Percentiles rank a stretch among this genome's conserved stretches.
Conservation (phyloP, 2,113 vertebrate species). For the Aphyosemion australe region DNA sequence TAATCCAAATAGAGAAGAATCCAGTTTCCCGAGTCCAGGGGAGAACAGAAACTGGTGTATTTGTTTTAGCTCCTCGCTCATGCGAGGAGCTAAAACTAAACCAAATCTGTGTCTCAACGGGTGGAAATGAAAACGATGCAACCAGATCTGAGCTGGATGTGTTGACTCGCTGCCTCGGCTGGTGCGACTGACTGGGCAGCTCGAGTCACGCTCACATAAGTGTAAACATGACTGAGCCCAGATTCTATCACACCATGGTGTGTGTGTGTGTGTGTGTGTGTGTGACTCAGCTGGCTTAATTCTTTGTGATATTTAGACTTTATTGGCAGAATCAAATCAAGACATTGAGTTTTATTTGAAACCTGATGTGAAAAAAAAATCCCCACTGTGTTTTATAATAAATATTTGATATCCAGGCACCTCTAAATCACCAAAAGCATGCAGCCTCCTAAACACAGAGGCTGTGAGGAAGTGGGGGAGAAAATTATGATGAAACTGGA, state of each 20-base stretch:
- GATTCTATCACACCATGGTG: constrained; percentile 5
- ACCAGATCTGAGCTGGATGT: neutral
- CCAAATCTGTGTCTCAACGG: neutral
- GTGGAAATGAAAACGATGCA: too few relatives aligned
- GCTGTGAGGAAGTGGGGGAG: constrained; percentile 8
- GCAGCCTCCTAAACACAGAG: constrained; percentile 6
- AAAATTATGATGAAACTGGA: constrained; percentile 75
- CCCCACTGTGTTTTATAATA: constrained; percentile 24
- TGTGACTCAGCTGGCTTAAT: constrained; percentile 6
- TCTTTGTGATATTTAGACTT: neutral
- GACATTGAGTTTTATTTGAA: neutral
- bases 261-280: neutral
- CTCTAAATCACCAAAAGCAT: constrained; percentile 22
- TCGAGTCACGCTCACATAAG: neutral
- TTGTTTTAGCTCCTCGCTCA: neutral
- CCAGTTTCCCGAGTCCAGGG: neutral
- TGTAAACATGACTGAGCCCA: neutral
- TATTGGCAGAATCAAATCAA: neutral
- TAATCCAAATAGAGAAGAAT: neutral
- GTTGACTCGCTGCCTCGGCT: neutral
- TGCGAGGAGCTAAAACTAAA: neutral
- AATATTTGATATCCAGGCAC: constrained; percentile 41
- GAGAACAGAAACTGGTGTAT: neutral
- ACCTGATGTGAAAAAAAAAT: constrained; percentile 5
- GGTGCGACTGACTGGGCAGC: neutral